A percentile compares a stretch with the other conserved stretches of the same genome.
phyloP scores from a whole-genome alignment of 2,113 vertebrate genomes.

The Rousettus leschenaultii region DNA sequence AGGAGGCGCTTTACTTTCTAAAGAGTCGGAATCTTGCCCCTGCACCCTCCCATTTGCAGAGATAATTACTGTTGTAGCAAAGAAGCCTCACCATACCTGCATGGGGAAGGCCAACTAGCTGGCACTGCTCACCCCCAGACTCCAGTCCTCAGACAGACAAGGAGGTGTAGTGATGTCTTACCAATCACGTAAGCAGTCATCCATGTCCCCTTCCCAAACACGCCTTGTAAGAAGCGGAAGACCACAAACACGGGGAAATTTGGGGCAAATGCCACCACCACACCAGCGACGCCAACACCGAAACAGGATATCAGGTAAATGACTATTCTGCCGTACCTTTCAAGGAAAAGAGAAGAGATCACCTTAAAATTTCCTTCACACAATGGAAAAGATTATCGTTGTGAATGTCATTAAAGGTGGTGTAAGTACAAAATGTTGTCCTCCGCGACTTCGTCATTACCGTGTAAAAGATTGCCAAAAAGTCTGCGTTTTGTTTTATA shows the following conservation, averaged over 20 bases:
- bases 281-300: conserved; percentile 87
- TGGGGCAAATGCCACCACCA: conserved; percentile 91
- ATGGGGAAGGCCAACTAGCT: not conserved
- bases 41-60: not conserved
- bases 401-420: not conserved
- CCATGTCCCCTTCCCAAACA: conserved; percentile 96
- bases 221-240: conserved; percentile 92
- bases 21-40: not conserved
- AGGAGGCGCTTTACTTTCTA: not conserved
- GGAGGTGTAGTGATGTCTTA: conserved; percentile 75
- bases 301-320: conserved; percentile 91
- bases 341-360: conserved; percentile 14
- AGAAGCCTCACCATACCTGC: rapidly evolving
- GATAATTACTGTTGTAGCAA: rapidly evolving
- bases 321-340: conserved; percentile 91
- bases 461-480: not conserved
- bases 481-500: not conserved
- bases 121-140: not conserved
- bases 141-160: not conserved
- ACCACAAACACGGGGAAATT: conserved; percentile 89
- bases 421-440: not conserved
- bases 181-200: conserved; percentile 93
- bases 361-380: not conserved
- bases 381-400: not conserved
- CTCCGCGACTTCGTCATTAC: not conserved